Base-by-base conservation (phyloP, 2,797 vertebrate genomes). In the Triplophysa bombifrons region DNA sequence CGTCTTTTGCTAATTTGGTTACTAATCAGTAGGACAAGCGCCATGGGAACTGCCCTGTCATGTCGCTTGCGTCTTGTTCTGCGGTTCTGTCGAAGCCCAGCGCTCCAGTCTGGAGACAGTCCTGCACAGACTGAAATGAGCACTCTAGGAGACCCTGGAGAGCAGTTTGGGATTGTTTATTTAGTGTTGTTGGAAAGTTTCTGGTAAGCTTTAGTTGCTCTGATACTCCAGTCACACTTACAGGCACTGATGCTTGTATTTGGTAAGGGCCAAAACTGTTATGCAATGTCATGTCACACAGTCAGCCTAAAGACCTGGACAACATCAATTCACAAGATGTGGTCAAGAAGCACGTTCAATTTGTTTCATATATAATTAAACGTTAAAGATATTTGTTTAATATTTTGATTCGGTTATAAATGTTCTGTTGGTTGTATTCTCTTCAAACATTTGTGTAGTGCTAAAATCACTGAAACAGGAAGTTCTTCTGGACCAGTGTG, bases 1-100 rank as follows among this genome's bases (percentile, higher is more conserved):
- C 83, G 85, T 91, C 92, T 93, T 91, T 92, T 93, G 91, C 90
- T 91, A 92, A 92, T 93, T 92, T 93, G 85, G 4, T 82, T 17
- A 92, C 93, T 92, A 93, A 84, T 82, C 44, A 84, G 69, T 86
- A 85, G 92, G 91, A 91, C 88, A 82, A 88, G 89, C 88, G 86
- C 90, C 88, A 88, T 86, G 89, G 89, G 86, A 91, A 86, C 87
- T 82, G 86, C 88, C 90, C 80, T 87, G 89, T 81, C 84, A 79
- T 83, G 50, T 86, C 87, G 63, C 72, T 58, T 19, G 80, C 41
- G 19, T 65, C 41, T 66, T 25, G 20, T 30, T 72, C 22, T 16
- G 12, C 0, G 51, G 60, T 69, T 20, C 16, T 14, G 50, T n/a
- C 53, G 22, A 70, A 53, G 58, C 72, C 48, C 66, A 60, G 63